Conservation (phyloP, 1,140 invertebrate species). For the Sitobion miscanthi region DNA sequence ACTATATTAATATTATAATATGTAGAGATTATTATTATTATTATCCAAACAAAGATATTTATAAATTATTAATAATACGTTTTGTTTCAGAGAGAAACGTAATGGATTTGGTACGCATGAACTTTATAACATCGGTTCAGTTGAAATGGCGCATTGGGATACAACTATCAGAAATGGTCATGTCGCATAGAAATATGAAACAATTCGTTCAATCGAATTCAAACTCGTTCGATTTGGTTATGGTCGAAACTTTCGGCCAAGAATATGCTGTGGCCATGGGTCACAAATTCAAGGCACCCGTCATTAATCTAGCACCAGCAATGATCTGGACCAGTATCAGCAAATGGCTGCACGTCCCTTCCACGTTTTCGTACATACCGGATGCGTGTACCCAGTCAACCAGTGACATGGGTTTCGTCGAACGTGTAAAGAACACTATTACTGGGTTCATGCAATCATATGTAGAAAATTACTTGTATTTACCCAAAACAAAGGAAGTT, state of each 20-base stretch:
- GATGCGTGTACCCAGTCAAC: conserved; percentile 64
- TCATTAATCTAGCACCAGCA: conserved; percentile 57
- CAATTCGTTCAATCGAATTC: conserved; percentile 29
- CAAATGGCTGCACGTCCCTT: conserved; percentile 55
- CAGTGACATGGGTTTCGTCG: conserved; percentile 66
- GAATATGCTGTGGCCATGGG: conserved; percentile 61
- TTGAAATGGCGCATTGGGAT: conserved; percentile 5
- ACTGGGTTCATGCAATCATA: conserved; percentile 29
- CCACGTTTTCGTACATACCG: conserved; percentile 65
- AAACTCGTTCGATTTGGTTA: conserved; percentile 60
- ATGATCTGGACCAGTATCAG: conserved; percentile 3
- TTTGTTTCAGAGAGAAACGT: neutral
- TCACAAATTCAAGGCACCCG: conserved; percentile 61
- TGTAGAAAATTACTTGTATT: conserved; percentile 54
- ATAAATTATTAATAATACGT: neutral
- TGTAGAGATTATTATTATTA: neutral
- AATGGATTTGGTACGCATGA: conserved; percentile 13
- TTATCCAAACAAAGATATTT: neutral
- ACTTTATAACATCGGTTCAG: neutral
- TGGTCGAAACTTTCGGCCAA: conserved; percentile 61
- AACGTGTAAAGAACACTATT: conserved; percentile 66
- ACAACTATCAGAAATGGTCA: neutral
- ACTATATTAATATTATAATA: neutral
- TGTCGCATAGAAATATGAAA: conserved; percentile 27
- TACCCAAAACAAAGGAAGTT: conserved; percentile 57